Evolutionary conservation across 2,888 invertebrate species (phyloP).

Genomic region (Lucinisca nassula): DNA sequence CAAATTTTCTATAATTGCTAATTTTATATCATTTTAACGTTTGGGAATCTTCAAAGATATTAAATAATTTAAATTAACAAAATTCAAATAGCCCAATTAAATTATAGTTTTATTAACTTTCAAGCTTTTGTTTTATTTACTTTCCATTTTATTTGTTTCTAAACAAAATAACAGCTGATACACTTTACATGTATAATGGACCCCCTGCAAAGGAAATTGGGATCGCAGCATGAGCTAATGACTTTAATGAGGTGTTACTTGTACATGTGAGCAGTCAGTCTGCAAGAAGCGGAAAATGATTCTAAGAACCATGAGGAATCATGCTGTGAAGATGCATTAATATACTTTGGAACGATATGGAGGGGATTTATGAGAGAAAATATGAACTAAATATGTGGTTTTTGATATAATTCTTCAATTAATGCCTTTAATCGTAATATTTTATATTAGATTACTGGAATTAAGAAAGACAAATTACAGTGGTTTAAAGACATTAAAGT

Average conservation of each 20-base stretch:
- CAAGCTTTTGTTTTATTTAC: background rate
- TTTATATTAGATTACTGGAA: too few species aligned
- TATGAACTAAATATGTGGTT: background rate
- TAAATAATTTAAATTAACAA: too few species aligned
- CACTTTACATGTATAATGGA: background rate
- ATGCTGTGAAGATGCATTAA: constrained; percentile 11
- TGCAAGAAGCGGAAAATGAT: background rate
- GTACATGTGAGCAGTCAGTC: background rate
- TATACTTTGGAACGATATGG: background rate
- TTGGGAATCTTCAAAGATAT: too few species aligned
- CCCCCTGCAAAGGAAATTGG: background rate
- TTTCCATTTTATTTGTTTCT: background rate
- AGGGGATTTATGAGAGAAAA: background rate
- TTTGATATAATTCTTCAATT: background rate
- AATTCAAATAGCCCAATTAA: too few species aligned
- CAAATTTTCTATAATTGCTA: too few species aligned
- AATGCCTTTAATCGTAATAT: background rate
- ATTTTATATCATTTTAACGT: too few species aligned
- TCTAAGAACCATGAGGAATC: background rate
- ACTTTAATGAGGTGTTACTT: background rate
- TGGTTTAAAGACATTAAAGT: too few species aligned
- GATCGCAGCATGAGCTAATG: background rate
- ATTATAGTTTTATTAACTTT: too few species aligned
- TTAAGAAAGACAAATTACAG: too few species aligned
- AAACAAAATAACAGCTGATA: background rate